phyloP scores from a whole-genome alignment of 2,797 vertebrate species.

The Harpagifer antarcticus region DNA sequence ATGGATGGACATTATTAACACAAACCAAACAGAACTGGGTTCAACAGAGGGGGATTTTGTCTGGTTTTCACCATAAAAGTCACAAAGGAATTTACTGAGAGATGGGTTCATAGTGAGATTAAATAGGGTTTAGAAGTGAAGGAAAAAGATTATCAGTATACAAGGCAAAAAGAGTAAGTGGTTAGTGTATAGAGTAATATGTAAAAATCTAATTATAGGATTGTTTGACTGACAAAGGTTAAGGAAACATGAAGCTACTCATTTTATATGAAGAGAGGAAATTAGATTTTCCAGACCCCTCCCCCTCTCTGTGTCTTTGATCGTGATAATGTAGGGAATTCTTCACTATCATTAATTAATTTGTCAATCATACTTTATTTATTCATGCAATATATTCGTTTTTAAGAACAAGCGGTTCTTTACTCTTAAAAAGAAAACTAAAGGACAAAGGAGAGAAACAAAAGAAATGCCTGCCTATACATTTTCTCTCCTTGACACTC shows the following conservation, averaged over 20 bases:
- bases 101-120: slow-evolving; percentile 8
- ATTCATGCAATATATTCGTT: not conserved
- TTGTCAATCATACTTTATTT: slow-evolving; percentile 18
- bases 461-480: slow-evolving; percentile 49
- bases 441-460: slow-evolving; percentile 66
- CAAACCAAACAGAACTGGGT: slow-evolving; percentile 33
- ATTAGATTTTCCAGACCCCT: not conserved
- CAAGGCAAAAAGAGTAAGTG: not conserved
- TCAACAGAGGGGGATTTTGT: slow-evolving; percentile 19
- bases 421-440: slow-evolving; percentile 24
- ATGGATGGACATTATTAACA: slow-evolving; percentile 46
- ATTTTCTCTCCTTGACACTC: slow-evolving; percentile 68
- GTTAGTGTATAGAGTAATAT: slow-evolving; percentile 1
- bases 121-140: slow-evolving; percentile 4
- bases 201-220: slow-evolving; percentile 40
- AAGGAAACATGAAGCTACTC: slow-evolving; percentile 3
- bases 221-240: slow-evolving; percentile 26
- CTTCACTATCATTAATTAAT: slow-evolving; percentile 1
- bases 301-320: slow-evolving; percentile 15
- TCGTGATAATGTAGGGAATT: slow-evolving; percentile 19
- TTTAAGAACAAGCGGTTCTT: not conserved
- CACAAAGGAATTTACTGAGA: slow-evolving; percentile 18
- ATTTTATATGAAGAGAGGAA: slow-evolving; percentile 22
- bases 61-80: slow-evolving; percentile 24
- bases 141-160: slow-evolving; percentile 2